These are phyloP conservation scores for Drymodes brunneopygia DNA, from an alignment of 2,113 vertebrate genomes.

Conservation along the genomic window DNA sequence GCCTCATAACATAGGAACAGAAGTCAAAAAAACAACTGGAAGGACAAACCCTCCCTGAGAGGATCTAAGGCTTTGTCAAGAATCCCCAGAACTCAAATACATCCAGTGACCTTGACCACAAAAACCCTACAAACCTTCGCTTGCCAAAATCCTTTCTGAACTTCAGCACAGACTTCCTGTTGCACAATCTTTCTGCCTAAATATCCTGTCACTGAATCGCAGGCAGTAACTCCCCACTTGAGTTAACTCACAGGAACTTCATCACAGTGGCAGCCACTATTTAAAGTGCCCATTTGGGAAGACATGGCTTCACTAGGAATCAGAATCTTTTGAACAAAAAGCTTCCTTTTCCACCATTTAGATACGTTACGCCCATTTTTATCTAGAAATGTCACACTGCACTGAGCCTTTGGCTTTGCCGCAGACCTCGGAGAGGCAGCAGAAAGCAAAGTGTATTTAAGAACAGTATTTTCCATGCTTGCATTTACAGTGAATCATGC, in stretches of 20 bases:
- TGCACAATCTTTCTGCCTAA: conserved; percentile 21
- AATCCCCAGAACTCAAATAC: neutral
- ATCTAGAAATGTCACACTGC: neutral
- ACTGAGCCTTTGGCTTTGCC: neutral
- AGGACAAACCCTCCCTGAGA: neutral
- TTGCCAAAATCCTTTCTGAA: conserved; percentile 26
- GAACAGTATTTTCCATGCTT: neutral
- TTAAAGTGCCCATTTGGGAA: neutral
- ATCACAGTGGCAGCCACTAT: neutral
- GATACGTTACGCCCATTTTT: neutral
- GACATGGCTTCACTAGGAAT: neutral
- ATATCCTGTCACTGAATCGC: neutral
- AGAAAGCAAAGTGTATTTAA: neutral
- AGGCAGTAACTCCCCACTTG: conserved; percentile 7
- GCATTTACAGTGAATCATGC: neutral
- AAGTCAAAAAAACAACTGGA: neutral
- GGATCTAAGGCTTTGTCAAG: neutral
- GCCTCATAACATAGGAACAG: neutral
- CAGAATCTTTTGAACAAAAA: neutral
- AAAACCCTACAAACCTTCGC: neutral
- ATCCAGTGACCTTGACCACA: neutral
- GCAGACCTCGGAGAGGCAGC: neutral
- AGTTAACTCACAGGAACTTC: neutral
- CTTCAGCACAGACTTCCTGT: conserved; percentile 15
- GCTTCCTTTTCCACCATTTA: neutral